Percentiles rank a stretch among this genome's conserved stretches.
These are phyloP conservation scores for Chaetodon auriga DNA, from an alignment of 2,113 vertebrate species.

Conservation along the genomic window DNA sequence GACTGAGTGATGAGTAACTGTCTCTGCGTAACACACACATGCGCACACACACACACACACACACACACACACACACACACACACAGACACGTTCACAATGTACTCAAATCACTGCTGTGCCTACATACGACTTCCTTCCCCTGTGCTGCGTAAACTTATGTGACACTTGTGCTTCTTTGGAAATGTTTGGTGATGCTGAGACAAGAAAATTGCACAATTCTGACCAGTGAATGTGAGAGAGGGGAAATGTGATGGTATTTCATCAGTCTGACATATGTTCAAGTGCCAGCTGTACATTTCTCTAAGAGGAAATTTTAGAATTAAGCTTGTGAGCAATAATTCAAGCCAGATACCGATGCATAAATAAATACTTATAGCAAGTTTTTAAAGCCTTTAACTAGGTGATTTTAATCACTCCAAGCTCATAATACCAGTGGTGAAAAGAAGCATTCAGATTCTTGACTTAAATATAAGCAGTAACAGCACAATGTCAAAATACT, in stretches of 20 bases:
- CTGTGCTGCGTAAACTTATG: background rate
- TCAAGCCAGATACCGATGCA: too few species aligned
- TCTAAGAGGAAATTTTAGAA: too few species aligned
- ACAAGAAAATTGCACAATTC: background rate
- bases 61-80: background rate
- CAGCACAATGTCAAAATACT: background rate
- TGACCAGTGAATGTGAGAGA: background rate
- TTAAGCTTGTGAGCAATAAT: too few species aligned
- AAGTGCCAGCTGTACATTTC: background rate
- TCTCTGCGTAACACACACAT: background rate
- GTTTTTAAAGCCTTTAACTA: background rate
- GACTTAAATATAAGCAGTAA: background rate
- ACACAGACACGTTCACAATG: background rate
- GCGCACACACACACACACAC: background rate
- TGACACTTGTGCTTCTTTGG: background rate
- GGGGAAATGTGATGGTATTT: background rate
- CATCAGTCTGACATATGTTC: background rate
- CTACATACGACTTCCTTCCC: conserved; percentile 46
- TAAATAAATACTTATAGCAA: background rate
- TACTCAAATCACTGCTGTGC: background rate
- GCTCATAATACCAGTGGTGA: background rate
- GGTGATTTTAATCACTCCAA: background rate
- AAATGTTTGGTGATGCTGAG: background rate
- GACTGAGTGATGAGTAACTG: conserved; percentile 54
- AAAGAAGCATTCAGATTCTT: background rate